phyloP scores from a whole-genome alignment of 2,113 vertebrate species.

The Pachypanchax playfairii region DNA sequence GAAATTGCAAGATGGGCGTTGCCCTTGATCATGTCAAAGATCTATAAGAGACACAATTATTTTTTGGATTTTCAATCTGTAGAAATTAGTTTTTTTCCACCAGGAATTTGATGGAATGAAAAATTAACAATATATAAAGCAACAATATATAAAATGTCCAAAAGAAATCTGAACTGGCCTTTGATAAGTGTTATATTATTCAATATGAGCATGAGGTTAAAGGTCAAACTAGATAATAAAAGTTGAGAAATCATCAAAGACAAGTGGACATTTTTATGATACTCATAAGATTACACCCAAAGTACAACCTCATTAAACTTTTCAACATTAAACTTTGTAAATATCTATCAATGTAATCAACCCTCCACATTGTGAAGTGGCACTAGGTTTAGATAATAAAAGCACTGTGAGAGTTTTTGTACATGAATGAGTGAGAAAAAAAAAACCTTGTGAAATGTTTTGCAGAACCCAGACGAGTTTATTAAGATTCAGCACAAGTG shows the following conservation, averaged over 20 bases:
- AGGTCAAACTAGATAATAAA: slow-evolving; percentile 25
- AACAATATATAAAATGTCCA: background rate
- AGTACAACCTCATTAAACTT: no score
- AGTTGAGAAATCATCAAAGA: slow-evolving; percentile 28
- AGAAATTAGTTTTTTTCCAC: background rate
- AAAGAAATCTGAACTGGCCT: background rate
- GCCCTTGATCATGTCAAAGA: slow-evolving; percentile 46
- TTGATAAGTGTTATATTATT: background rate
- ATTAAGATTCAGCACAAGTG: background rate
- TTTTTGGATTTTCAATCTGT: slow-evolving; percentile 7
- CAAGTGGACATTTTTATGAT: background rate
- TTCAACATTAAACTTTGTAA: no score
- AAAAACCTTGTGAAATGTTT: no score
- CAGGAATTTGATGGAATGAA: background rate
- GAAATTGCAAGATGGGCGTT: slow-evolving; percentile 58
- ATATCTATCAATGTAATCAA: no score
- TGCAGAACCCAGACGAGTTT: background rate
- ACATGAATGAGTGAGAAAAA: background rate
- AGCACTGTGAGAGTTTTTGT: background rate
- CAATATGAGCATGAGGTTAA: slow-evolving; percentile 4
- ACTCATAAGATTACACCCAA: background rate
- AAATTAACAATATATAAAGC: background rate
- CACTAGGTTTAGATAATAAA: no score
- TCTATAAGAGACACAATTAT: slow-evolving; percentile 40
- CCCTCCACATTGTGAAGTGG: no score